Conservation (phyloP, 2,113 vertebrate species). For the Delphinapterus leucas region DNA sequence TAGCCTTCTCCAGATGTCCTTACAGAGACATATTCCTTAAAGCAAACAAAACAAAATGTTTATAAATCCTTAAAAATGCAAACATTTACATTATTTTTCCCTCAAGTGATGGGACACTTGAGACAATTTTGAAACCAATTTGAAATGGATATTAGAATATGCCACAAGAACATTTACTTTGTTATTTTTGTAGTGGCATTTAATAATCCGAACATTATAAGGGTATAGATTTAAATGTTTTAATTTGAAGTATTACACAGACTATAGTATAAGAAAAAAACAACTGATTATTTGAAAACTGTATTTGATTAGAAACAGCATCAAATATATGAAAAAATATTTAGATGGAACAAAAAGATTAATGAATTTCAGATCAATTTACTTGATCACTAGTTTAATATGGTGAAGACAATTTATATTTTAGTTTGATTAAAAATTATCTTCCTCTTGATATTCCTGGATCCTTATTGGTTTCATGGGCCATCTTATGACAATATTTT, state of each 20-base stretch:
- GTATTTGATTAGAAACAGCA: slow-evolving; percentile 21
- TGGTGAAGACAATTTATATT: neutral
- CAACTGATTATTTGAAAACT: neutral
- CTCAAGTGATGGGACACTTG: neutral
- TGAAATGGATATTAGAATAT: slow-evolving; percentile 12
- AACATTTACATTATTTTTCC: neutral
- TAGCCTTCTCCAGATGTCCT: neutral
- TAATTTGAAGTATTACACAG: neutral
- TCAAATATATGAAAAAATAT: neutral
- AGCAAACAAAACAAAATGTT: neutral
- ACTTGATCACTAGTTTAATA: neutral
- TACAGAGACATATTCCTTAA: neutral
- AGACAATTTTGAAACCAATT: neutral
- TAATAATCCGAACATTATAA: neutral
- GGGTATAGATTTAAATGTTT: neutral
- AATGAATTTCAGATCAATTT: neutral
- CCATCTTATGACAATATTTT: neutral
- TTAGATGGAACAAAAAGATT: neutral
- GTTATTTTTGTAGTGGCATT: neutral
- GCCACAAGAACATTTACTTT: neutral
- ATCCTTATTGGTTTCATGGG: neutral
- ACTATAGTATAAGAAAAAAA: neutral
- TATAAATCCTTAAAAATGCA: slow-evolving; percentile 15
- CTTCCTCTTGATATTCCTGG: neutral
- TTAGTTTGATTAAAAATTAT: neutral